A percentile compares a stretch with the other conserved stretches of the same genome.
phyloP scores from a whole-genome alignment of 2,797 vertebrate genomes.

The Myioborus miniatus region DNA sequence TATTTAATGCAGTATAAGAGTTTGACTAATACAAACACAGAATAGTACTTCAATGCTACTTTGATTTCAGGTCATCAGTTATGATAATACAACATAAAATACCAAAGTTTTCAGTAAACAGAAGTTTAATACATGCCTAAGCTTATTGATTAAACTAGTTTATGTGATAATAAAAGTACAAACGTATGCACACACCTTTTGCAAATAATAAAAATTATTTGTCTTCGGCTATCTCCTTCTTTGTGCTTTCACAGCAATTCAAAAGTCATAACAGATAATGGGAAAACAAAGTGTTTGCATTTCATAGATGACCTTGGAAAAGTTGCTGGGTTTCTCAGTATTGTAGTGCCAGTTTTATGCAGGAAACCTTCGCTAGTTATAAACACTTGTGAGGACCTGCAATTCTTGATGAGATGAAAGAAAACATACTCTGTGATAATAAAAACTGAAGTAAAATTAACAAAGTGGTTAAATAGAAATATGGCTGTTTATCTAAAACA shows the following conservation, averaged over 20 bases:
- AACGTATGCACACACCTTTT: slow-evolving; percentile 11
- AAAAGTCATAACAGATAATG: slow-evolving; percentile 37
- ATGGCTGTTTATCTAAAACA: background rate
- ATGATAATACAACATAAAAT: slow-evolving; percentile 64
- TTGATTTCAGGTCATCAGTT: slow-evolving; percentile 60
- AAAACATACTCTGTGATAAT: background rate
- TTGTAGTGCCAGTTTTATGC: background rate
- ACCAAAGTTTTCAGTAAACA: slow-evolving; percentile 35
- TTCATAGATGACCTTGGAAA: slow-evolving; percentile 42
- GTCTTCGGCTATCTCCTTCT: slow-evolving; percentile 25
- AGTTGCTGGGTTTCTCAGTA: background rate
- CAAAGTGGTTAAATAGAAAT: background rate
- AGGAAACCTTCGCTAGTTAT: background rate
- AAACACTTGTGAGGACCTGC: background rate
- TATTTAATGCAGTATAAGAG: background rate
- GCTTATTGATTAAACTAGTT: slow-evolving; percentile 52
- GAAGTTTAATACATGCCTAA: slow-evolving; percentile 14
- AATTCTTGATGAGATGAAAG: background rate
- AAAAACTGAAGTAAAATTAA: background rate
- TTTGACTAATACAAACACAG: background rate
- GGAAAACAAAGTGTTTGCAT: slow-evolving; percentile 47
- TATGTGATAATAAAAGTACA: slow-evolving; percentile 43
- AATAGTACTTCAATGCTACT: slow-evolving; percentile 45
- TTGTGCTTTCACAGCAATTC: slow-evolving; percentile 46
- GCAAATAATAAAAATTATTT: slow-evolving; percentile 50